These are phyloP conservation scores for Odocoileus virginianus DNA, from an alignment of 2,113 vertebrate genomes.

Conservation along the genomic window DNA sequence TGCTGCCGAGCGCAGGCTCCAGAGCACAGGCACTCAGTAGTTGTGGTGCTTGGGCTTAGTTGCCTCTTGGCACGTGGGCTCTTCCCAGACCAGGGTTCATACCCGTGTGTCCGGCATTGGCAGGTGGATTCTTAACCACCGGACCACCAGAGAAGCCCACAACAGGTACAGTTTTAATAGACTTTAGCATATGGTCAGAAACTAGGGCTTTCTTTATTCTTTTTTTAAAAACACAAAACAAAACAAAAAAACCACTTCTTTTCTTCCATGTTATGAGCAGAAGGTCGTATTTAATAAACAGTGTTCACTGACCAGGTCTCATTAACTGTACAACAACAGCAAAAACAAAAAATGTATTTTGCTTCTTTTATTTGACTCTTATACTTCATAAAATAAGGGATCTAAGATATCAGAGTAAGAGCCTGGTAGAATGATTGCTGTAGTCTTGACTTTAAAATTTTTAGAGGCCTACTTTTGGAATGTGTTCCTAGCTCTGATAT, in stretches of 20 bases:
- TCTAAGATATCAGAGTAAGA: neutral
- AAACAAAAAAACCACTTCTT: neutral
- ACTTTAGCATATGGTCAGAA: neutral
- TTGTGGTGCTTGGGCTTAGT: neutral
- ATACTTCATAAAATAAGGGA: neutral
- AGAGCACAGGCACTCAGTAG: neutral
- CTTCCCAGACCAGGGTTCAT: neutral
- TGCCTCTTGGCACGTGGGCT: neutral
- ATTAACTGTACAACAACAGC: neutral
- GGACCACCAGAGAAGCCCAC: neutral
- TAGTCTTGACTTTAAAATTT: neutral
- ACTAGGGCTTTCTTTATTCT: neutral
- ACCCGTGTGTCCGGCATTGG: neutral
- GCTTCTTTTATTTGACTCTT: slow-evolving; percentile 2
- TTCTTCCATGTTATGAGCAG: neutral
- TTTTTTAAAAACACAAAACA: neutral
- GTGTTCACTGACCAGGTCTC: neutral
- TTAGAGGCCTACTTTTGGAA: slow-evolving; percentile 2
- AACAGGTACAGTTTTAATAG: neutral
- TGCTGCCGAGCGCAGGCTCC: neutral
- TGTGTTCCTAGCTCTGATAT: neutral
- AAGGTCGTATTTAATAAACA: neutral
- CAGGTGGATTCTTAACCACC: neutral
- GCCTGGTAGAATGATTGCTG: neutral
- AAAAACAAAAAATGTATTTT: neutral